These are phyloP conservation scores for Siniperca undulata DNA, from an alignment of 2,797 vertebrate species.

Conservation along the genomic window DNA sequence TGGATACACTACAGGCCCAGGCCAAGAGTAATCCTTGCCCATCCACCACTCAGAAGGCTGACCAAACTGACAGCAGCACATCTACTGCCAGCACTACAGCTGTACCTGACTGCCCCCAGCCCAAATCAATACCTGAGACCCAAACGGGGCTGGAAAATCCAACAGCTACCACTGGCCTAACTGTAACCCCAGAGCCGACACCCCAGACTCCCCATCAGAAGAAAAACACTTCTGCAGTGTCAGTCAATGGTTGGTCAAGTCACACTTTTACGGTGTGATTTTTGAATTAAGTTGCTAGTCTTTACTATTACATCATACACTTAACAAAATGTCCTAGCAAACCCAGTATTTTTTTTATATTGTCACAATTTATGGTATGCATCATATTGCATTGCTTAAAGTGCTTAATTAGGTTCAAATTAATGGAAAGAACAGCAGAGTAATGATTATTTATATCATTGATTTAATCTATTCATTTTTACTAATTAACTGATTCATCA, in stretches of 20 bases:
- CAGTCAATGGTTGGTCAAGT: constrained; percentile 57
- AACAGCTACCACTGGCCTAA: neutral
- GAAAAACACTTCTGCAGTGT: neutral
- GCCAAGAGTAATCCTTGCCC: neutral
- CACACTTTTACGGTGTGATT: neutral
- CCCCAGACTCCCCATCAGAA: neutral
- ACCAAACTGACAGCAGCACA: constrained; percentile 22
- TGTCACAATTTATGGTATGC: neutral
- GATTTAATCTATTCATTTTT: neutral
- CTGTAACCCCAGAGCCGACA: neutral
- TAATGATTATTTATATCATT: neutral
- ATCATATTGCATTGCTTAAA: neutral
- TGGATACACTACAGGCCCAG: constrained; percentile 59
- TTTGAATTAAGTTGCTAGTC: neutral
- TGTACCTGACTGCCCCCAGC: neutral
- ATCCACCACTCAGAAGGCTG: neutral
- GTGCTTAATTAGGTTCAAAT: neutral
- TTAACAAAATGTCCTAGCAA: neutral
- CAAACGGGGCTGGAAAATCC: neutral
- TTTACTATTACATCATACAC: neutral
- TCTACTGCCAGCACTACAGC: neutral
- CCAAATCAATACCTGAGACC: neutral
- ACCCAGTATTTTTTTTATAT: neutral
- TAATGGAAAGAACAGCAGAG: neutral
- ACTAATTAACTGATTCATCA: neutral